These are phyloP conservation scores for Pitta sordida DNA, from an alignment of 2,113 vertebrate genomes.

Conservation along the genomic window DNA sequence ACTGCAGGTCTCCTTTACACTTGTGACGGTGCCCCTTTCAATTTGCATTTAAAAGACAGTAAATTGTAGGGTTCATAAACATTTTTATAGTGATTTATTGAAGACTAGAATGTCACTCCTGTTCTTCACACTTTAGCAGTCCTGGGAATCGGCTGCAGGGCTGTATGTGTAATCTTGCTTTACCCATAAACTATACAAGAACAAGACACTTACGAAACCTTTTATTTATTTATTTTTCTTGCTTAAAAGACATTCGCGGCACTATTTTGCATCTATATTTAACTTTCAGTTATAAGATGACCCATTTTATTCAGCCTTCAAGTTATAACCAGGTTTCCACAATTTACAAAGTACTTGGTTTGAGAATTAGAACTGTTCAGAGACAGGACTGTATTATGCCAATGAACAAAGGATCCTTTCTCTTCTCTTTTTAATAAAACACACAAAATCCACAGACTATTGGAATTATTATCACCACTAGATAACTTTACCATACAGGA, in stretches of 20 bases:
- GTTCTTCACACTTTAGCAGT: slow-evolving; percentile 81
- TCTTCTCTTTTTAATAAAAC: slow-evolving; percentile 36
- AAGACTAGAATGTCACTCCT: slow-evolving; percentile 73
- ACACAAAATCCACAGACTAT: slow-evolving; percentile 41
- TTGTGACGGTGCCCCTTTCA: slow-evolving; percentile 69
- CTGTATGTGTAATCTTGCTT: slow-evolving; percentile 63
- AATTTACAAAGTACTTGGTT: slow-evolving; percentile 68
- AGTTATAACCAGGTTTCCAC: slow-evolving; percentile 56
- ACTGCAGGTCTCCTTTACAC: slow-evolving; percentile 71
- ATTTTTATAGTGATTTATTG: slow-evolving; percentile 83
- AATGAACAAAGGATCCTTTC: slow-evolving; percentile 51
- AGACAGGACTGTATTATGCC: slow-evolving; percentile 48
- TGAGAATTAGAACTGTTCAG: slow-evolving; percentile 50
- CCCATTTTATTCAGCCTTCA: slow-evolving; percentile 67
- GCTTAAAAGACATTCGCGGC: slow-evolving; percentile 39
- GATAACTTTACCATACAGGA: slow-evolving; percentile 44
- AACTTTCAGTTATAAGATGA: slow-evolving; percentile 62
- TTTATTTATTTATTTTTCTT: slow-evolving; percentile 58
- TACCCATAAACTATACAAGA: slow-evolving; percentile 66
- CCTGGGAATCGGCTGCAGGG: slow-evolving; percentile 71
- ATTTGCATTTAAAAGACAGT: slow-evolving; percentile 84
- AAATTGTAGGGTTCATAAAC: slow-evolving; percentile 84
- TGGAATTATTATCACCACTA: slow-evolving; percentile 53
- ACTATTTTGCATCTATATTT: slow-evolving; percentile 56
- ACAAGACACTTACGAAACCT: slow-evolving; percentile 31